Conservation (phyloP, 2,797 vertebrate species). For the Margarornis squamiger region DNA sequence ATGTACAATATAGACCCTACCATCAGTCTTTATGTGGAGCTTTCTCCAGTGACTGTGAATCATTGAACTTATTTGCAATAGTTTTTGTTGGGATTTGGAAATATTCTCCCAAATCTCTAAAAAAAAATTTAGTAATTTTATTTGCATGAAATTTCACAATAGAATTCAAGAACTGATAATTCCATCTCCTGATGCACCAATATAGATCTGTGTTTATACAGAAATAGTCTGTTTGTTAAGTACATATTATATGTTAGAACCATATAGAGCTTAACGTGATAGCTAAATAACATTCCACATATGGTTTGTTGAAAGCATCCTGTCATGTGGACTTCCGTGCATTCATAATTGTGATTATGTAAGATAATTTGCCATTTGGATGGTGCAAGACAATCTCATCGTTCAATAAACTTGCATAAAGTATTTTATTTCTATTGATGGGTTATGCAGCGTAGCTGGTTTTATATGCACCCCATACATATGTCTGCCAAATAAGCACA, state of each 20-base stretch:
- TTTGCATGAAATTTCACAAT: conserved; percentile 41
- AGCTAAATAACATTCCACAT: conserved; percentile 6
- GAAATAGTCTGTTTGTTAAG: conserved; percentile 21
- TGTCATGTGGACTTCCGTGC: conserved; percentile 48
- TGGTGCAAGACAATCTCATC: conserved; percentile 40
- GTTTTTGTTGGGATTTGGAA: conserved; percentile 56
- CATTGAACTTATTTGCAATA: conserved; percentile 24
- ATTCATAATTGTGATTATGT: conserved; percentile 61
- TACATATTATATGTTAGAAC: conserved; percentile 27
- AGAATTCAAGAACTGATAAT: conserved; percentile 18
- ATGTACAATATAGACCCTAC: conserved; percentile 37
- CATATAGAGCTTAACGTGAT: background rate
- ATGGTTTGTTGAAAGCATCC: conserved; percentile 33
- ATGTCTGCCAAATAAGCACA: conserved; percentile 50
- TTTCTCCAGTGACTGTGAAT: conserved; percentile 45
- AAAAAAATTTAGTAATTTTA: conserved; percentile 24
- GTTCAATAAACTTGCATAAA: conserved; percentile 34
- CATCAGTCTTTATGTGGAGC: conserved; percentile 37
- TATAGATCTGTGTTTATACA: background rate
- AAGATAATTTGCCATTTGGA: conserved; percentile 56
- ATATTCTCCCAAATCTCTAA: conserved; percentile 25
- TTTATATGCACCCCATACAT: background rate
- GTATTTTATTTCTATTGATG: conserved; percentile 9
- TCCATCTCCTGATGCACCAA: conserved; percentile 45
- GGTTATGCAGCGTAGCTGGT: conserved; percentile 11